Evolutionary conservation across 2,113 vertebrate genomes (phyloP).

Genomic region (Saguinus midas): DNA sequence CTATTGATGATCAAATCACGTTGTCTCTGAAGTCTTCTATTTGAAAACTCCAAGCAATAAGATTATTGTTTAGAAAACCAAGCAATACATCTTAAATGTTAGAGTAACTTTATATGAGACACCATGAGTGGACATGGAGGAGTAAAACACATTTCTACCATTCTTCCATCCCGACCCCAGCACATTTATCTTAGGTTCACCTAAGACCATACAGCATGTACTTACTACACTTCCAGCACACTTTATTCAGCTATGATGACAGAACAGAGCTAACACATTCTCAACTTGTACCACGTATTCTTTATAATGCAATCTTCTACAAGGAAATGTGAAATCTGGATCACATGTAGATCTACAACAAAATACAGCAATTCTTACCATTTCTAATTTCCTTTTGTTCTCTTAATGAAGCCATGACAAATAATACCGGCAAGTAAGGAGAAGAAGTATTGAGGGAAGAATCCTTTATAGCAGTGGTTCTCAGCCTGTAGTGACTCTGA

Average conservation of each 20-base stretch:
- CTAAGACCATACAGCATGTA: rapidly evolving
- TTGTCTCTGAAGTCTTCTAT: not conserved
- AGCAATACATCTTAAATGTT: not conserved
- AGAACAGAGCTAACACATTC: not conserved
- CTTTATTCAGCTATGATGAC: too few species aligned
- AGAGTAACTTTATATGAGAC: not conserved
- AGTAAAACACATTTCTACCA: rapidly evolving
- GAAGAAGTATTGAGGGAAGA: not conserved
- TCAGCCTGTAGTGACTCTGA: not conserved
- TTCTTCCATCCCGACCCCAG: too few species aligned
- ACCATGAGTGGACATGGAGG: rapidly evolving
- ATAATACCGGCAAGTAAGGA: not conserved
- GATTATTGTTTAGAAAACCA: not conserved
- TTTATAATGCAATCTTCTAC: not conserved
- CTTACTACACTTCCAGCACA: rapidly evolving
- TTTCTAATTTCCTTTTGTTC: not conserved
- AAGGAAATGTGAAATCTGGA: not conserved
- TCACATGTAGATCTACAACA: not conserved
- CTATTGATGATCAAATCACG: not conserved
- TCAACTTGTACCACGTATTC: not conserved
- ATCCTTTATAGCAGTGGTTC: rapidly evolving
- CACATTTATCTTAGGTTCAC: not conserved
- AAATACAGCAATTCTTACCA: not conserved
- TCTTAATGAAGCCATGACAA: not conserved
- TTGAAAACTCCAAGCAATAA: not conserved